Percentiles rank a stretch among this genome's conserved stretches.
phyloP scores from a whole-genome alignment of 2,797 vertebrate genomes.

The Pseudochromis fuscus region DNA sequence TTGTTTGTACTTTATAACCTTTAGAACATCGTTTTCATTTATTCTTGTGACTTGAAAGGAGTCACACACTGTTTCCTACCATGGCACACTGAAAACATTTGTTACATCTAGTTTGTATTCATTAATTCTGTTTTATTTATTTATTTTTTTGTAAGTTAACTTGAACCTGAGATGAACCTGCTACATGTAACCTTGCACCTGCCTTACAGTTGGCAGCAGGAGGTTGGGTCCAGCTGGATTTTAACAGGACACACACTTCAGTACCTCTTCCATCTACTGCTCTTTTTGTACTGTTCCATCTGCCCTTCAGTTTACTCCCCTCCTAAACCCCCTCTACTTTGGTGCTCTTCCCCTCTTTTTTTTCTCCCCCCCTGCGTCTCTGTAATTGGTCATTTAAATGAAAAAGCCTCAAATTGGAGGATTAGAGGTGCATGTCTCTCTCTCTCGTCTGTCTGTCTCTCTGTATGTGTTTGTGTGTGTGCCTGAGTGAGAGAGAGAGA shows the following conservation, averaged over 20 bases:
- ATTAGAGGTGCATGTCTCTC: constrained; percentile 62
- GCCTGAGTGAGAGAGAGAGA: constrained; percentile 22
- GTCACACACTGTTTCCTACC: too few relatives aligned
- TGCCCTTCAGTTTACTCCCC: constrained; percentile 45
- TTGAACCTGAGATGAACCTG: constrained; percentile 12
- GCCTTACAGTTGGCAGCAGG: constrained; percentile 11
- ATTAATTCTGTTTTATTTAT: neutral
- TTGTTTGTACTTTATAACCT: too few relatives aligned
- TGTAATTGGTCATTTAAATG: constrained; percentile 83
- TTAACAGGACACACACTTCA: constrained; percentile 25
- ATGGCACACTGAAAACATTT: too few relatives aligned
- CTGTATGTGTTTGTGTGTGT: constrained; percentile 18
- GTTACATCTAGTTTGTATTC: neutral
- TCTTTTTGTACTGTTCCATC: constrained; percentile 68
- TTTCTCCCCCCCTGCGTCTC: constrained; percentile 38
- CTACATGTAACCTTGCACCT: constrained; percentile 26
- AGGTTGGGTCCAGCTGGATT: constrained; percentile 43
- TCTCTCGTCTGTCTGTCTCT: constrained; percentile 6
- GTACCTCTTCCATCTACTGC: constrained; percentile 37
- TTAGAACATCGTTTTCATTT: neutral
- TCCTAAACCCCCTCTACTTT: constrained; percentile 44
- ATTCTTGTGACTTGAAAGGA: neutral
- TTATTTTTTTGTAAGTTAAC: neutral
- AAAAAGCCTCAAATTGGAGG: constrained; percentile 75
- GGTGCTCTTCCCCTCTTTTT: constrained; percentile 32